Evolutionary conservation across 2,888 invertebrate genomes (phyloP).

Genomic region (Mamestra brassicae): DNA sequence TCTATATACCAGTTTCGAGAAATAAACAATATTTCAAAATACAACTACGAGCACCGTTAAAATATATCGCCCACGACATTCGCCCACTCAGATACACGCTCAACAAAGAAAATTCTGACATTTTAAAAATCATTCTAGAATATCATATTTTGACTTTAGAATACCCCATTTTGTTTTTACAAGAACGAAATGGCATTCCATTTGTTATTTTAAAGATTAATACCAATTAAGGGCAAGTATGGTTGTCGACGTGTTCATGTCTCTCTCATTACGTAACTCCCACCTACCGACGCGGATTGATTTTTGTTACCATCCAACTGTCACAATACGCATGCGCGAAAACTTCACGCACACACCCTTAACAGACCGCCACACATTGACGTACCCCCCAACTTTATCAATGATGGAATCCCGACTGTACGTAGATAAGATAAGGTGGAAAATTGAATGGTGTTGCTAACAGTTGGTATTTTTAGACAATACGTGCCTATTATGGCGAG

Average conservation of each 20-base stretch:
- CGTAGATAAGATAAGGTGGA: conserved; percentile 38
- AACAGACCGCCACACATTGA: conserved; percentile 73
- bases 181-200: conserved; percentile 15
- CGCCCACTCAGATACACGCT: conserved; percentile 40
- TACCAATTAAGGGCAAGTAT: conserved; percentile 80
- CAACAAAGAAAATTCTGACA: conserved; percentile 36
- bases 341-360: conserved; percentile 78
- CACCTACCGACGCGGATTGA: conserved; percentile 87
- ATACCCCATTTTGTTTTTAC: not conserved
- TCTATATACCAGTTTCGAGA: conserved; percentile 30
- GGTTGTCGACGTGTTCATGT: conserved; percentile 80
- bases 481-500: conserved; percentile 83
- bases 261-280: conserved; percentile 87
- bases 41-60: conserved; percentile 8
- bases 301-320: conserved; percentile 84
- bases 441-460: conserved; percentile 33
- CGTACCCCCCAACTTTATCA: conserved; percentile 52
- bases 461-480: conserved; percentile 87
- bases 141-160: not conserved
- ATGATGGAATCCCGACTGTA: conserved; percentile 66
- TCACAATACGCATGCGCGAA: conserved; percentile 83
- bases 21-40: conserved; percentile 31
- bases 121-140: conserved; percentile 17
- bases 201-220: conserved; percentile 71
- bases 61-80: conserved; percentile 51